Conservation (phyloP, 2,113 vertebrate genomes). For the Labrus mixtus region DNA sequence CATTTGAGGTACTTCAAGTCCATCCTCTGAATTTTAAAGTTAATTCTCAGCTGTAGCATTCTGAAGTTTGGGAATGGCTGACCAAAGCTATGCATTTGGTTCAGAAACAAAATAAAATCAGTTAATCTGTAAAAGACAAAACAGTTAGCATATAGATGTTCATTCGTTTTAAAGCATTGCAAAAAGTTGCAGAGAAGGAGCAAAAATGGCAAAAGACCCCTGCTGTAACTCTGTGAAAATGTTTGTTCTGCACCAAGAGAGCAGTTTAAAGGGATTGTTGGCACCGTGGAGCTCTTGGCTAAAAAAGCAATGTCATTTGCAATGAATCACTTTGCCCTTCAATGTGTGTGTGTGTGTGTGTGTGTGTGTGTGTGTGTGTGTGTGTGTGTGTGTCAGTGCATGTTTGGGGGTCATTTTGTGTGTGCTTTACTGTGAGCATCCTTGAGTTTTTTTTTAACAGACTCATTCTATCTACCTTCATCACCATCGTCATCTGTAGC, state of each 20-base stretch:
- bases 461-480: slow-evolving; percentile 34
- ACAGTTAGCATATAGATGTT: too few relatives aligned
- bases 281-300: slow-evolving; percentile 32
- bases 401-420: slow-evolving; percentile 32
- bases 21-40: too few relatives aligned
- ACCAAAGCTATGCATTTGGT: too few relatives aligned
- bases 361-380: slow-evolving; percentile 2
- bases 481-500: slow-evolving; percentile 35
- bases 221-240: background rate
- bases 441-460: slow-evolving; percentile 42
- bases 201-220: slow-evolving; percentile 9
- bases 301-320: slow-evolving; percentile 38
- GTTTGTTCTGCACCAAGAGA: slow-evolving; percentile 30
- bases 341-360: slow-evolving; percentile 25
- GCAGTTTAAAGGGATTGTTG: slow-evolving; percentile 51
- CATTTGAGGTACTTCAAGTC: background rate
- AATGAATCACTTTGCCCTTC: slow-evolving; percentile 57
- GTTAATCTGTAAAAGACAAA: too few relatives aligned
- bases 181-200: slow-evolving; percentile 1
- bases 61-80: too few relatives aligned
- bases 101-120: too few relatives aligned
- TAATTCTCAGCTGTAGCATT: too few relatives aligned
- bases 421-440: slow-evolving; percentile 21
- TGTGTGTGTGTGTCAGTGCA: slow-evolving; percentile 10
- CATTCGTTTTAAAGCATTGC: background rate